These are phyloP conservation scores for Ischnus inquisitorius DNA, from an alignment of 2,888 invertebrate genomes.

Conservation along the genomic window DNA sequence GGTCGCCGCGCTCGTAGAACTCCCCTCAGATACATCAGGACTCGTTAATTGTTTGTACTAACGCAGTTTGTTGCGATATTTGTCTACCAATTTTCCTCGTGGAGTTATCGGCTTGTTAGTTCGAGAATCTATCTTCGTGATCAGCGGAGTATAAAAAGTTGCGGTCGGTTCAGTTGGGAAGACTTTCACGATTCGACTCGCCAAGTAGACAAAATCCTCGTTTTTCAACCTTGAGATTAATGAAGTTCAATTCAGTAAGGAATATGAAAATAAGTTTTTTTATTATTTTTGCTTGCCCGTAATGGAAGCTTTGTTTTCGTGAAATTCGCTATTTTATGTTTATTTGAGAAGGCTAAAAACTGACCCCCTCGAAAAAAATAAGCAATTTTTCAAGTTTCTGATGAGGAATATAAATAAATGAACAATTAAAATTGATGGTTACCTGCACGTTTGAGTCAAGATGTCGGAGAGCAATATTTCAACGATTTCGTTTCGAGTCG, in stretches of 20 bases:
- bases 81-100: conserved; percentile 29
- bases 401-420: too few relatives aligned
- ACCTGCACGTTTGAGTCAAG: not conserved
- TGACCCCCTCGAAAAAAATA: too few relatives aligned
- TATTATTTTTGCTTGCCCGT: too few relatives aligned
- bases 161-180: conserved; percentile 12
- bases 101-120: not conserved
- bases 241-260: not conserved
- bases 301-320: too few relatives aligned
- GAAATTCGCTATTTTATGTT: too few relatives aligned
- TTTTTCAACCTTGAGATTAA: conserved; percentile 2
- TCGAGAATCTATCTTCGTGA: not conserved
- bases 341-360: too few relatives aligned
- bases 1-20: conserved; percentile 2
- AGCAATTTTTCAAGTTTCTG: too few relatives aligned
- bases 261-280: too few relatives aligned
- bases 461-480: conserved; percentile 13
- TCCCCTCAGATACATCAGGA: not conserved
- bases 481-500: not conserved
- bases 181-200: conserved; percentile 3
- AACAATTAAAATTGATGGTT: too few relatives aligned
- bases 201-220: conserved; percentile 15
- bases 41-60: conserved; percentile 13
- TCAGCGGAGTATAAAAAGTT: conserved; percentile 7
- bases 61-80: conserved; percentile 31